Evolutionary conservation across 2,888 invertebrate genomes (phyloP), one percentile per base, ranked within the genome.

Genomic region (Oxyteleia sp.): DNA sequence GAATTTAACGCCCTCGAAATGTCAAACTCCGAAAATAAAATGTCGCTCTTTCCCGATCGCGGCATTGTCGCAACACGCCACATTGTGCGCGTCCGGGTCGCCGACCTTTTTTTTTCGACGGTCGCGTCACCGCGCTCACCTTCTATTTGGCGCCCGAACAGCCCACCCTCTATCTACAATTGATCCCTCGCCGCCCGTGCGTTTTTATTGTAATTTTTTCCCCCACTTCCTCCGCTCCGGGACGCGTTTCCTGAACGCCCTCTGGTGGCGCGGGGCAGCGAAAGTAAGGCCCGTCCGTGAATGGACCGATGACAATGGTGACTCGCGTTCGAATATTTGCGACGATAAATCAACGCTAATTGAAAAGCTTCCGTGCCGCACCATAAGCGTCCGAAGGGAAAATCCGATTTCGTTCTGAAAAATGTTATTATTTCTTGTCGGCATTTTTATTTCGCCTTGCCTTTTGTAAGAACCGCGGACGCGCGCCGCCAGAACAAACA

Each of bases 21-120:
- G 89, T 90, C 90, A 90, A 90, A 89, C 86, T 88, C 89, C 88
- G 87, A 86, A 87, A 89, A 87, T 87, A 88, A 88, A 88, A 89
- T 88, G 87, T 88, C 84, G 71, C 66, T 66, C 69, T 69, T 69
- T 53, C n/a, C 53, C 53, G 51, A 71, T 51, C 64, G 57, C 51
- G 16, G 66, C 66, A 68, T 78, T 78, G 66, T 72, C 55, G 29
- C 66, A 51, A 72, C 68, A 72, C 32, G 72, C 38, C 72, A 64
- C 82, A 78, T 66, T 61, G 75, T 82, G n/a, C n/a, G 75, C 66
- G 71, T 66, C 13, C 66, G 43, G 72, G 66, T 78, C 72, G 72
- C 61, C 55, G 76, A 66, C 61, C 72, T 71, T 82, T 82, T 74
- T 74, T 72, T 75, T 75, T 29, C 63, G 38, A 13, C 41, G 23